Conservation (phyloP, 2,113 vertebrate genomes). For the Poecilia latipinna region DNA sequence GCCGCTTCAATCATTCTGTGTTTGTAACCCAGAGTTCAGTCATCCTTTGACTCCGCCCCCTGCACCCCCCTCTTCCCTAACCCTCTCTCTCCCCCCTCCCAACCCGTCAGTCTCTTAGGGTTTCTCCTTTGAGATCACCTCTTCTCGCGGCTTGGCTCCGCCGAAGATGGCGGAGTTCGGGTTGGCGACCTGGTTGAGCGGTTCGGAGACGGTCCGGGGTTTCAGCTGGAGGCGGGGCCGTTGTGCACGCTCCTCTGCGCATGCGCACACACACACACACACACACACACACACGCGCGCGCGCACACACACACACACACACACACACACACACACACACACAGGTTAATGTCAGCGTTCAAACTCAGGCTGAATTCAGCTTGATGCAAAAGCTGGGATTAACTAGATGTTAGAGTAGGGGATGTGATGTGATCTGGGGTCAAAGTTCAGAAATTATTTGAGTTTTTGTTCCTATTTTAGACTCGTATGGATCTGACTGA, state of each 20-base stretch:
- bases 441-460: too few species aligned
- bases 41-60: conserved; percentile 10
- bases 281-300: conserved; percentile 3
- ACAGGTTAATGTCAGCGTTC: too few species aligned
- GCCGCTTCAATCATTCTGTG: conserved; percentile 44
- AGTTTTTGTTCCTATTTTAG: too few species aligned
- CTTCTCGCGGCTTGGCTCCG: conserved; percentile 96
- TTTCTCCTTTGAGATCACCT: conserved; percentile 89
- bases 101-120: conserved; percentile 81
- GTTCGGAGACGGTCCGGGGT: conserved; percentile 92
- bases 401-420: too few species aligned
- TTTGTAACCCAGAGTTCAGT: conserved; percentile 41
- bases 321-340: conserved; percentile 9
- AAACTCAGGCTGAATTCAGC: too few species aligned
- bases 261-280: background rate
- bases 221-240: conserved; percentile 96
- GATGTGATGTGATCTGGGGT: too few species aligned
- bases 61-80: conserved; percentile 56
- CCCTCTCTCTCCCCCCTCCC: conserved; percentile 60
- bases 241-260: conserved; percentile 94
- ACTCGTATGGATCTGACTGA: too few species aligned
- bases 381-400: too few species aligned
- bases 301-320: background rate
- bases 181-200: conserved; percentile 99
- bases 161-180: conserved; percentile 98